Evolutionary conservation across 2,113 vertebrate genomes (phyloP), one percentile per base, ranked within the genome.

Genomic region (Eretmodus cyanostictus): DNA sequence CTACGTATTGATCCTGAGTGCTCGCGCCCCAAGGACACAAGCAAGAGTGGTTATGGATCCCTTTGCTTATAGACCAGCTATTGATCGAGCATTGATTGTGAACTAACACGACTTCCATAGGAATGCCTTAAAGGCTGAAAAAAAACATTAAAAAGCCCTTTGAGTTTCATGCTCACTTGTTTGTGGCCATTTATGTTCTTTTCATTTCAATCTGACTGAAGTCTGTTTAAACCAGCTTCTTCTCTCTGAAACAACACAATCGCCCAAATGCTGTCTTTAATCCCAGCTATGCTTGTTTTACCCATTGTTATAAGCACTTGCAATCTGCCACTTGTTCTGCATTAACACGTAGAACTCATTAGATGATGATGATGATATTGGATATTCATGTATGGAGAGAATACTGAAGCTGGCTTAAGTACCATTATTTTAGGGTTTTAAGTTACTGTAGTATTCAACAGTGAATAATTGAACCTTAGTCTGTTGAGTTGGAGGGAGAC

Each of bases 51-150:
- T 36, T 59, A 90, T 87, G 17, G 49, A 82, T 82, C 29, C 45
- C 22, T 59, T 63, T 63, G 36, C 27, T 16, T 76, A 78, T 66
- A 7, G 71, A 81, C 51, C 3, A 6, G 45, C 13, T 47, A 81
- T 81, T n/a, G 87, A 85, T 81, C 10, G 1, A 14, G 38, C 5
- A 78, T 89, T 27, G 80, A 81, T 47, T 79, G 17, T 53, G 11
- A 22, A 19, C 84, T 57, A 76, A 47, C 4, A 5, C 0, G 5
- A 53, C 42, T 73, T 86, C 73, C 78, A 8, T 22, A 73, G 34
- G 82, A 89, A 27, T 17, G 1, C 7, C 76, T 80, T 51, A 17
- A 54, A 31, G 76, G 12, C 19, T 49, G 1, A 9, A 42, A n/a
- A 59, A 63, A 31, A 55, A 4, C 71, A 76, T 81, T 36, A 80